Evolutionary conservation across 1,140 invertebrate species (phyloP).

Genomic region (Pteromalus puparum): DNA sequence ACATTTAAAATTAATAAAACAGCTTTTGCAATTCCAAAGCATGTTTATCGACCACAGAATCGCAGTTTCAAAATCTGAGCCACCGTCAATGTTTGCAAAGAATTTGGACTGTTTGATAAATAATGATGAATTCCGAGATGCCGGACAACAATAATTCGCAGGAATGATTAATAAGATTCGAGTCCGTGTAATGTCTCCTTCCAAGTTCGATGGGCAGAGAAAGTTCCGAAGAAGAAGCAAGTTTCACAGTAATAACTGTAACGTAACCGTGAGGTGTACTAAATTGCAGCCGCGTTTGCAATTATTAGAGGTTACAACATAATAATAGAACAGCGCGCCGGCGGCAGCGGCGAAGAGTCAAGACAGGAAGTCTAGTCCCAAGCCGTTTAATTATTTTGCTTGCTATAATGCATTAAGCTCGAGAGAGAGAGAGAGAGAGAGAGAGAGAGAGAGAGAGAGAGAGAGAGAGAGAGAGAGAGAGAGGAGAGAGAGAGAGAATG

Average conservation of each 20-base stretch:
- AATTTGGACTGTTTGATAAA: background rate
- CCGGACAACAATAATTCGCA: background rate
- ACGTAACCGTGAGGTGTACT: constrained; percentile 36
- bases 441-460: too few relatives aligned
- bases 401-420: background rate
- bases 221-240: constrained; percentile 45
- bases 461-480: too few relatives aligned
- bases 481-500: too few relatives aligned
- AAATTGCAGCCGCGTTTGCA: constrained; percentile 30
- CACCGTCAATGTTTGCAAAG: background rate
- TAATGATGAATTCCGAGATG: too few relatives aligned
- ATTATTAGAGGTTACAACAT: constrained; percentile 42
- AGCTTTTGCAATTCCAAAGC: too few relatives aligned
- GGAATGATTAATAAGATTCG: constrained; percentile 10
- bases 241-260: constrained; percentile 49
- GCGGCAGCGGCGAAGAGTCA: background rate
- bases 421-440: too few relatives aligned
- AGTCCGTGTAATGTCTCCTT: constrained; percentile 3
- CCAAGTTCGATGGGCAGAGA: constrained; percentile 26
- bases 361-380: constrained; percentile 27
- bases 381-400: constrained; percentile 42
- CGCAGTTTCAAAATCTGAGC: too few relatives aligned
- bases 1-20: too few relatives aligned
- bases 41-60: too few relatives aligned
- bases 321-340: constrained; percentile 18